Evolutionary conservation across 2,888 invertebrate species (phyloP).

Genomic region (Ornithoptera priamus): DNA sequence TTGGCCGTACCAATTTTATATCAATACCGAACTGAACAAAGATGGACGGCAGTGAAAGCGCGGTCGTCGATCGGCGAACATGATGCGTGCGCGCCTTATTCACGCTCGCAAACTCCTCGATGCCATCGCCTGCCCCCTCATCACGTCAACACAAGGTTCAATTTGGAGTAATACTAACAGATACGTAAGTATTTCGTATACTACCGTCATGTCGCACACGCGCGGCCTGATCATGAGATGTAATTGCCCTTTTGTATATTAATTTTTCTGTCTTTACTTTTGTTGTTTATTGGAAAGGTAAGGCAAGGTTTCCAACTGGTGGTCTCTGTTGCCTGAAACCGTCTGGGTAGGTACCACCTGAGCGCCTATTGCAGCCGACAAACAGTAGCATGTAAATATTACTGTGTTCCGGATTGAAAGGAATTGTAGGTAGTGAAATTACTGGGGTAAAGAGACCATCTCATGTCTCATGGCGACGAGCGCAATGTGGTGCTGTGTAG

Average conservation of each 20-base stretch:
- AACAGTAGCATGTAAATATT: no score
- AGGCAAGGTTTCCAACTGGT: neutral
- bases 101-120: constrained; percentile 51
- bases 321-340: no score
- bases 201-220: constrained; percentile 68
- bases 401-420: no score
- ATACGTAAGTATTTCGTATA: constrained; percentile 50
- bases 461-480: no score
- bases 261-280: constrained; percentile 40
- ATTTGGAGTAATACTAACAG: constrained; percentile 23
- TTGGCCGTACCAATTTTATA: constrained; percentile 65
- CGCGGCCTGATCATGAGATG: constrained; percentile 60
- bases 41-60: constrained; percentile 75
- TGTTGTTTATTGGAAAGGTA: neutral
- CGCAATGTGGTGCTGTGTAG: no score
- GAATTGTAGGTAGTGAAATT: no score
- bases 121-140: constrained; percentile 29
- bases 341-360: no score
- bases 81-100: constrained; percentile 65
- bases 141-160: constrained; percentile 31
- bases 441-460: no score
- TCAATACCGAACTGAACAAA: constrained; percentile 55
- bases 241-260: constrained; percentile 73
- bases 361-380: no score
- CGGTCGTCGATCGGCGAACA: constrained; percentile 75